A percentile compares a stretch with the other conserved stretches of the same genome.
Conservation (phyloP, 2,797 vertebrate species). For the Emydoidea blandingii region DNA sequence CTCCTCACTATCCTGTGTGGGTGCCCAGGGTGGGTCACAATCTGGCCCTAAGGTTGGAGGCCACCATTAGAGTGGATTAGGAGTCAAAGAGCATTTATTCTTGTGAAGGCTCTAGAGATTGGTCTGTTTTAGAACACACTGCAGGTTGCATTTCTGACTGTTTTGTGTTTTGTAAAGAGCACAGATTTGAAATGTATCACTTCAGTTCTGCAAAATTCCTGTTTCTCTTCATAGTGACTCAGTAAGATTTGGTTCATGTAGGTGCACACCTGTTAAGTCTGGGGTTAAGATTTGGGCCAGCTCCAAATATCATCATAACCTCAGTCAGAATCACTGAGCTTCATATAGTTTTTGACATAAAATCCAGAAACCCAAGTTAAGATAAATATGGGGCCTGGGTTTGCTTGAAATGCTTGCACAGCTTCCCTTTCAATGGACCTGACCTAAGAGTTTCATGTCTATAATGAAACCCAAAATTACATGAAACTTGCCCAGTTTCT, state of each 20-base stretch:
- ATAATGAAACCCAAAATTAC: background rate
- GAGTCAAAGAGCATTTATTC: background rate
- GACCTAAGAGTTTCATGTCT: fast-evolving
- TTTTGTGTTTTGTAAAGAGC: background rate
- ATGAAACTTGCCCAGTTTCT: background rate
- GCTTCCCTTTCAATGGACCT: background rate
- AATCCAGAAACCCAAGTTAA: background rate
- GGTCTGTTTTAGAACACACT: background rate
- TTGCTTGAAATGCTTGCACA: background rate
- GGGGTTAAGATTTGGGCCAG: slow-evolving; percentile 2
- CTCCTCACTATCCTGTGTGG: too few relatives aligned
- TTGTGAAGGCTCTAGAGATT: background rate
- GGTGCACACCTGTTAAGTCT: slow-evolving; percentile 25
- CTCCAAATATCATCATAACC: background rate
- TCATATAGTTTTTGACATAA: background rate
- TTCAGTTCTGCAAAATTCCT: background rate
- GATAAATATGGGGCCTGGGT: background rate
- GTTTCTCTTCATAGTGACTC: slow-evolving; percentile 21
- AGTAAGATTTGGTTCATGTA: background rate
- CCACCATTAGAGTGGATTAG: background rate
- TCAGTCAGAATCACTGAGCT: background rate
- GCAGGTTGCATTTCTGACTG: background rate
- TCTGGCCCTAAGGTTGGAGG: background rate
- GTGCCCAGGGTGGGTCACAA: background rate
- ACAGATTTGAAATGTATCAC: slow-evolving; percentile 3